phyloP scores from a whole-genome alignment of 2,113 vertebrate genomes.

The Hippocampus mohnikei region DNA sequence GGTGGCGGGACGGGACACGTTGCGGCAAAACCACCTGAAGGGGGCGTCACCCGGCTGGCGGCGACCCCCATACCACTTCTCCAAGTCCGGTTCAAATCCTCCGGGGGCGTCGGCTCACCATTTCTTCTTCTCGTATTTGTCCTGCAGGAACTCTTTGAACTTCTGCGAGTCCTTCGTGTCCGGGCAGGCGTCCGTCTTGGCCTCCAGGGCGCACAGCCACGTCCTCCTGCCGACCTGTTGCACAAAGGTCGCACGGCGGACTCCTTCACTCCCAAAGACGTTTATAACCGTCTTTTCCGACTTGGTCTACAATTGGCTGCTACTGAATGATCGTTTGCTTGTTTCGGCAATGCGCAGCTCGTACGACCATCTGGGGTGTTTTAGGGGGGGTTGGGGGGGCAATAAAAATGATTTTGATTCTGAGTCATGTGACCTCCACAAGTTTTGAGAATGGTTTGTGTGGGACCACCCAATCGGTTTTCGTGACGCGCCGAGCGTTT shows the following conservation, averaged over 20 bases:
- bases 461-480: too few relatives aligned
- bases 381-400: too few relatives aligned
- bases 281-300: slow-evolving; percentile 2
- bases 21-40: too few relatives aligned
- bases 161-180: slow-evolving; percentile 86
- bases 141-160: slow-evolving; percentile 89
- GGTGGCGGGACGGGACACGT: background rate
- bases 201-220: slow-evolving; percentile 85
- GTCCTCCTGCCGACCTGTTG: slow-evolving; percentile 81
- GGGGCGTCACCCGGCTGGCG: too few relatives aligned
- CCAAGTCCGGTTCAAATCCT: background rate
- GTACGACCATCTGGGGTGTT: too few relatives aligned
- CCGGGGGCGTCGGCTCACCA: slow-evolving; percentile 69
- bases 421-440: too few relatives aligned
- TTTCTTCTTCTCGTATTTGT: slow-evolving; percentile 90
- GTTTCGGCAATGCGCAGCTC: too few relatives aligned
- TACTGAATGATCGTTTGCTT: too few relatives aligned
- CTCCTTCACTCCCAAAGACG: slow-evolving; percentile 3
- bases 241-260: slow-evolving; percentile 1
- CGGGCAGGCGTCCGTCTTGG: slow-evolving; percentile 77
- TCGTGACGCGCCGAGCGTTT: too few relatives aligned
- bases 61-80: background rate
- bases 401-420: too few relatives aligned
- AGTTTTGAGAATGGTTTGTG: too few relatives aligned
- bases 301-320: too few relatives aligned